Evolutionary conservation across 1,140 invertebrate genomes (phyloP).

Genomic region (Aphis craccivora): DNA sequence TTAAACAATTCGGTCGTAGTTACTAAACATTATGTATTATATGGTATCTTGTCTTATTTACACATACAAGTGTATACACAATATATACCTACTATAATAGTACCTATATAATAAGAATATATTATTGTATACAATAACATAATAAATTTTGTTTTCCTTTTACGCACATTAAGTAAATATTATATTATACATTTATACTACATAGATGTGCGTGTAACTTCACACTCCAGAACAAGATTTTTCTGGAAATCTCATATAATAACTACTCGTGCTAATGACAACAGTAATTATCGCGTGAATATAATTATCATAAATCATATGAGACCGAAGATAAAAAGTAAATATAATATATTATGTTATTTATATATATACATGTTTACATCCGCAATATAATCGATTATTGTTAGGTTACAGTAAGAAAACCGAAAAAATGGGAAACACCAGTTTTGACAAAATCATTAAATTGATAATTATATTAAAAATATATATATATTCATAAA

Average conservation of each 20-base stretch:
- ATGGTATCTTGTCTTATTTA: not conserved
- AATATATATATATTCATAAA: not conserved
- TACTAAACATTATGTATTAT: constrained; percentile 7
- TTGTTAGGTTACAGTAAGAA: not conserved
- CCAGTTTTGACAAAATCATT: not conserved
- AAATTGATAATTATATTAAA: not conserved
- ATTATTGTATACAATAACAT: not conserved
- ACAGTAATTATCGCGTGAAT: constrained; percentile 43
- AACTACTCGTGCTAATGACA: constrained; percentile 14
- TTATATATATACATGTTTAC: not conserved
- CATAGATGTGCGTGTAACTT: not conserved
- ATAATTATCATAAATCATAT: constrained; percentile 23
- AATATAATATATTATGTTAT: not conserved
- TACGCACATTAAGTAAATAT: constrained; percentile 9
- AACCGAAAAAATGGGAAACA: not conserved
- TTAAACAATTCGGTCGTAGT: not conserved
- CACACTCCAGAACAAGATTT: not conserved
- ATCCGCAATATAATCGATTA: not conserved
- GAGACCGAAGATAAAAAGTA: not conserved
- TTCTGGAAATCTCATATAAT: not conserved
- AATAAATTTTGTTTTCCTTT: constrained; percentile 14
- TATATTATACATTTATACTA: not conserved
- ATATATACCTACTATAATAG: not conserved
- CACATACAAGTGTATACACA: not conserved
- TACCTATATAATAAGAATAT: not conserved